Base-by-base conservation (phyloP, 2,888 invertebrate species). In the Lordiphosa andalusiaca region DNA sequence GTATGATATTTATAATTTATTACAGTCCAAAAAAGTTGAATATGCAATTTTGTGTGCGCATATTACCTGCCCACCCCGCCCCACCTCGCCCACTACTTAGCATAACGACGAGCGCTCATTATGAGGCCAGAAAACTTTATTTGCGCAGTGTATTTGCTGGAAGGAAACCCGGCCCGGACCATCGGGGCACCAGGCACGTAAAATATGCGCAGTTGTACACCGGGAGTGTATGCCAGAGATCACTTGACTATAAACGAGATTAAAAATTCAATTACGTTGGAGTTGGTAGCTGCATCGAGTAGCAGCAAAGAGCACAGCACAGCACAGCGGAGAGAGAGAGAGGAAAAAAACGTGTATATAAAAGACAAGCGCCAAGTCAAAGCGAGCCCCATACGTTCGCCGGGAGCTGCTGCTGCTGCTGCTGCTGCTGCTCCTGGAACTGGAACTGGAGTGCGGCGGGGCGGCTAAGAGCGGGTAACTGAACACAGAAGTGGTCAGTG, bases 191-290 rank as follows among this genome's bases (percentile, higher is more conserved):
- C 71, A 69, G 75, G 76, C 76, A 77, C 78, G 75, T 85, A 84
- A 85, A 85, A 85, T 85, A 85, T 85, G 82, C 81, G 75, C 77
- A 77, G 81, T 73, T 73, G 75, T 73, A 74, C 75, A 74, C 73
- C 73, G 69, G 66, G 58, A 77, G 74, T 81, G 49, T 81, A 84
- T 83, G 81, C 82, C 86, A 77, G 84, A 86, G 86, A 86, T 88
- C 89, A 88, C 88, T 88, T 88, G 86, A 86, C 88, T 86, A 86
- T 86, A 86, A 88, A 87, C 84, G 87, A 87, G 88, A 88, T 88
- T 88, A 88, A 88, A 88, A 88, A 88, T 88, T 88, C 88, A 88
- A 88, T 88, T 88, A 88, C 86, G 84, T 76, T 77, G 85, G 81
- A 80, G 85, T 82, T 87, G 86, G 70, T 71, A 73, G 71, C 78